phyloP scores from a whole-genome alignment of 2,888 invertebrate species.

The Philereme transversata region DNA sequence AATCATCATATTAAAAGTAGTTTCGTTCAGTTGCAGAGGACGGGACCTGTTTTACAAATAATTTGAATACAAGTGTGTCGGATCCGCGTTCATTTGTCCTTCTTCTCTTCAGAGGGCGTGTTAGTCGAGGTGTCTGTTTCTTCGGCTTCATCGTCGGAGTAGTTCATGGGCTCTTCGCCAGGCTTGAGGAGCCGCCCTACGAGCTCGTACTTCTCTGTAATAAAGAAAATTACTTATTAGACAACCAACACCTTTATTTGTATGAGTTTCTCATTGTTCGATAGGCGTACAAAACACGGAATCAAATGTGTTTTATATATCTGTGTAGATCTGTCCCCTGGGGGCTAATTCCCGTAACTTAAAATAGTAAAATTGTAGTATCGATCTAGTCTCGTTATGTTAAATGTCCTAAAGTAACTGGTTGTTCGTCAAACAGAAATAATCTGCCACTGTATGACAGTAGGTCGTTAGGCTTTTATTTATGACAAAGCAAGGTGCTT shows the following conservation, averaged over 20 bases:
- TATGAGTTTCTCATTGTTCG: no score
- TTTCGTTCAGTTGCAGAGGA: not conserved
- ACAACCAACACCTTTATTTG: not conserved
- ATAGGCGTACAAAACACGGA: no score
- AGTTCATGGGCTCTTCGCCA: slow-evolving; percentile 94
- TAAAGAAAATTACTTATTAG: not conserved
- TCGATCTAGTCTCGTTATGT: no score
- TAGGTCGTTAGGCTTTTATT: no score
- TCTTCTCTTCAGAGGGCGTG: slow-evolving; percentile 62
- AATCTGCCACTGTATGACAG: no score
- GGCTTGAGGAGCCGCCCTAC: slow-evolving; percentile 96
- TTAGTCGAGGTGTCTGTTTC: slow-evolving; percentile 68
- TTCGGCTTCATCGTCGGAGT: slow-evolving; percentile 94
- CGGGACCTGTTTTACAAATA: slow-evolving; percentile 19
- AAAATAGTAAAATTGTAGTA: no score
- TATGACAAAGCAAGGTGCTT: no score
- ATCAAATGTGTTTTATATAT: no score
- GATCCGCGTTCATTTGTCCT: slow-evolving; percentile 54
- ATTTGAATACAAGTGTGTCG: slow-evolving; percentile 25
- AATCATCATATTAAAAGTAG: not conserved
- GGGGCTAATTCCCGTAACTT: no score
- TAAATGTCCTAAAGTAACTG: no score
- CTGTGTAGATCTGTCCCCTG: no score
- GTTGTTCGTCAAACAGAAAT: no score
- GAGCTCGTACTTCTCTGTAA: slow-evolving; percentile 95